A percentile compares a stretch with the other conserved stretches of the same genome.
Evolutionary conservation across 2,888 invertebrate genomes (phyloP).

Genomic region (Petrolisthes manimaculis): DNA sequence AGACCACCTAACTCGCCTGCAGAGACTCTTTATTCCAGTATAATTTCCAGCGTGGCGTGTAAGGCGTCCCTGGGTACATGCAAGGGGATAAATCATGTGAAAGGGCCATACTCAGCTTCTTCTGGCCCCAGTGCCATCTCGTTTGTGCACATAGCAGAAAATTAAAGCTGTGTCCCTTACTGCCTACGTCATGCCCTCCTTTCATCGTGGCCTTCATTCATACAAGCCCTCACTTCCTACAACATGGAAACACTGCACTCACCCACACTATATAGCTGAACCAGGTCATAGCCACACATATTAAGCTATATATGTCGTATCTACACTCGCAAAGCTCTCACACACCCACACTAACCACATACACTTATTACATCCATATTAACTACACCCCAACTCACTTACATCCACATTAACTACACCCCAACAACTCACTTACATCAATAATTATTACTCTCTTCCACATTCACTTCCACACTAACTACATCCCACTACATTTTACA

Average conservation of each 20-base stretch:
- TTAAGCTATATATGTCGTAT: too few species aligned
- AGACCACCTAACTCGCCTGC: too few species aligned
- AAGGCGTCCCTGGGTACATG: too few species aligned
- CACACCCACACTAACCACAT: too few species aligned
- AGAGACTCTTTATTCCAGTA: too few species aligned
- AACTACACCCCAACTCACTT: background rate
- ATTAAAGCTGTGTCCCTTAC: conserved; percentile 34
- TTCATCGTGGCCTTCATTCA: background rate
- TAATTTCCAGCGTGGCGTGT: too few species aligned
- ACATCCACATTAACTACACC: background rate
- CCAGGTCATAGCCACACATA: too few species aligned
- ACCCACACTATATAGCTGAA: background rate
- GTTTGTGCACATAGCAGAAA: conserved; percentile 25
- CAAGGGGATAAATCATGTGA: too few species aligned
- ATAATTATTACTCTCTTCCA: too few species aligned
- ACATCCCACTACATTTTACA: background rate
- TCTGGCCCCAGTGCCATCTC: background rate
- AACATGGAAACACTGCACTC: background rate
- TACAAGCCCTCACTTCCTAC: background rate
- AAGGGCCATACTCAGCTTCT: conserved; percentile 9
- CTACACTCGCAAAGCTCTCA: too few species aligned
- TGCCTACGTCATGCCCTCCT: conserved; percentile 4
- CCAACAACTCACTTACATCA: background rate
- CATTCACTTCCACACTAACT: background rate
- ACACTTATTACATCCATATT: background rate